These are phyloP conservation scores for Turnix velox DNA, from an alignment of 2,113 vertebrate species.

Conservation along the genomic window DNA sequence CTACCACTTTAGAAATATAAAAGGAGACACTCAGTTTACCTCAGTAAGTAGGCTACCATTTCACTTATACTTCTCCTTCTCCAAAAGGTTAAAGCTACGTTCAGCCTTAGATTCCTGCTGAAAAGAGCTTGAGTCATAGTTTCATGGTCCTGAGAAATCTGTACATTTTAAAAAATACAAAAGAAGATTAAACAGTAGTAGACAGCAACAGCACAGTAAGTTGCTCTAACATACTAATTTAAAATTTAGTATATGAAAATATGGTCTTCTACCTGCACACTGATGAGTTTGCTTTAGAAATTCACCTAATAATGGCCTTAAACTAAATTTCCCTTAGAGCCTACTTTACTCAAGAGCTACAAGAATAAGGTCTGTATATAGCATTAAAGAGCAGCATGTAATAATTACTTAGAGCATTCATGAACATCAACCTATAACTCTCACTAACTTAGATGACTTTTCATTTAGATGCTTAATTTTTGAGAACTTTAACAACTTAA, in stretches of 20 bases:
- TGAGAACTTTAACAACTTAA: not conserved
- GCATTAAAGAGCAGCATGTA: not conserved
- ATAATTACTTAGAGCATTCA: not conserved
- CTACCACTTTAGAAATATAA: not conserved
- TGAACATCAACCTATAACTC: not conserved
- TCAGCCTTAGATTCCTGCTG: slow-evolving; percentile 87
- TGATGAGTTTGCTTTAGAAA: not conserved
- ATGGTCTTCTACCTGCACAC: not conserved
- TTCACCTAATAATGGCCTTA: not conserved
- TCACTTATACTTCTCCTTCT: slow-evolving; percentile 86
- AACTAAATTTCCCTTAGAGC: not conserved
- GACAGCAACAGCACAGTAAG: not conserved
- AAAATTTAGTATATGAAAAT: not conserved
- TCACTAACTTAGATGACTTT: not conserved
- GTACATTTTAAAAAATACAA: not conserved
- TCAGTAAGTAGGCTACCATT: slow-evolving; percentile 88
- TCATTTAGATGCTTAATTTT: not conserved
- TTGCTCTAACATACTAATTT: not conserved
- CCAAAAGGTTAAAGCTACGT: slow-evolving; percentile 91
- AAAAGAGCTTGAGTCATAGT: slow-evolving; percentile 88
- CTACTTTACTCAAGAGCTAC: not conserved
- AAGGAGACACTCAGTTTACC: slow-evolving; percentile 71
- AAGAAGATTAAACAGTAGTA: not conserved
- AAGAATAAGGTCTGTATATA: not conserved
- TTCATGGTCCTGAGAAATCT: slow-evolving; percentile 88